Percentiles rank a stretch among this genome's conserved stretches.
These are phyloP conservation scores for Dromococcyx pavoninus DNA, from an alignment of 2,797 vertebrate species.

Conservation along the genomic window DNA sequence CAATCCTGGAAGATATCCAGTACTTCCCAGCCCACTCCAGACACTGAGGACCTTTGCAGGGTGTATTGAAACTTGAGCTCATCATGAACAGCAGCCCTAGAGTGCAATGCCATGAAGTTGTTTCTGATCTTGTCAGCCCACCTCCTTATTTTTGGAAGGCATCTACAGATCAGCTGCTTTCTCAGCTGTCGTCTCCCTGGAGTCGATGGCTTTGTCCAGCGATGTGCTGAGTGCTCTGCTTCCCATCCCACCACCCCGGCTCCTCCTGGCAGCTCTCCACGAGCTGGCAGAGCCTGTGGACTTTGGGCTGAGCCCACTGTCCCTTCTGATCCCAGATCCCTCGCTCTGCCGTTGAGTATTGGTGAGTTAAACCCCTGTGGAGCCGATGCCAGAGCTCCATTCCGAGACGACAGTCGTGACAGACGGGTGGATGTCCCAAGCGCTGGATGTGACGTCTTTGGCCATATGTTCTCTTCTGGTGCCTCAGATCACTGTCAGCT, in stretches of 20 bases:
- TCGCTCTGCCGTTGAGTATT: neutral
- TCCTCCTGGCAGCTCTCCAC: neutral
- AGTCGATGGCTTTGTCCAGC: neutral
- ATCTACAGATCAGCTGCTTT: neutral
- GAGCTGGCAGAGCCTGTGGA: neutral
- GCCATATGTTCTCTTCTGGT: neutral
- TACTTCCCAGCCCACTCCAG: neutral
- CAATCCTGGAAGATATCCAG: too few relatives aligned
- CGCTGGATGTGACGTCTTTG: neutral
- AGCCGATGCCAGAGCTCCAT: neutral
- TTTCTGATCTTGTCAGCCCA: rapidly evolving
- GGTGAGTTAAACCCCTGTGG: neutral
- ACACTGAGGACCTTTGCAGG: neutral
- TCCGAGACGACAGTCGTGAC: neutral
- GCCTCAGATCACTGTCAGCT: neutral
- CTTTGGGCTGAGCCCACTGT: neutral
- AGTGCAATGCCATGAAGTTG: neutral
- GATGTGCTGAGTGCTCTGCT: neutral
- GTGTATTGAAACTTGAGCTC: neutral
- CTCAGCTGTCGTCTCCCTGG: neutral
- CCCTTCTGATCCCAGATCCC: neutral
- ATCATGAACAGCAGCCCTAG: neutral
- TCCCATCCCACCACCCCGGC: neutral
- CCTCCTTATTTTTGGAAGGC: neutral
- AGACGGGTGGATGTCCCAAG: neutral